These are phyloP conservation scores for Rugalucina vietnamica DNA, from an alignment of 2,888 invertebrate genomes.

Conservation along the genomic window DNA sequence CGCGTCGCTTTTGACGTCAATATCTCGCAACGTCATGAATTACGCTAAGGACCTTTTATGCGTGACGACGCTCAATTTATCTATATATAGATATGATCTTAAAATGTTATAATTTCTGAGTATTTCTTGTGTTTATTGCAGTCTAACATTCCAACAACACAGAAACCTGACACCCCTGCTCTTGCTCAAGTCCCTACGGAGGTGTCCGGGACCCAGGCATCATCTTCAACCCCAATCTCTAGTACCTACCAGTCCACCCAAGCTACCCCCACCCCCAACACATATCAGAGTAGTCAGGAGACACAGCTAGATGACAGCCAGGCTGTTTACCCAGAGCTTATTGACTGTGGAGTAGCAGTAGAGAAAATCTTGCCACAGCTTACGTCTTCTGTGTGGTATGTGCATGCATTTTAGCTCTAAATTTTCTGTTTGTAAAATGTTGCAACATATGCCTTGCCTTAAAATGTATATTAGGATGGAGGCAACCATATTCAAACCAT, in stretches of 20 bases:
- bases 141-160: background rate
- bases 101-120: too few species aligned
- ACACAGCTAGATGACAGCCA: constrained; percentile 75
- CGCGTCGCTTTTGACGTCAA: too few species aligned
- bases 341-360: constrained; percentile 73
- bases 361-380: constrained; percentile 78
- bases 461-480: too few species aligned
- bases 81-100: too few species aligned
- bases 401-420: too few species aligned
- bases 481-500: too few species aligned
- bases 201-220: background rate
- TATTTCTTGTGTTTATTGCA: background rate
- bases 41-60: too few species aligned
- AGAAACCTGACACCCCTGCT: background rate
- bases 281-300: constrained; percentile 77
- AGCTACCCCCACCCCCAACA: constrained; percentile 31
- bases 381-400: constrained; percentile 80
- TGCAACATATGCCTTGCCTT: too few species aligned
- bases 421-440: too few species aligned
- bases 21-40: too few species aligned
- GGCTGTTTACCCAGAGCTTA: constrained; percentile 77
- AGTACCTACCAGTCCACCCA: constrained; percentile 28
- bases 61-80: too few species aligned
- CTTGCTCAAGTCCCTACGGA: background rate
- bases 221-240: too few species aligned